Evolutionary conservation across 2,888 invertebrate genomes (phyloP), one percentile per base, ranked within the genome.

Genomic region (Drosophila neutralis): DNA sequence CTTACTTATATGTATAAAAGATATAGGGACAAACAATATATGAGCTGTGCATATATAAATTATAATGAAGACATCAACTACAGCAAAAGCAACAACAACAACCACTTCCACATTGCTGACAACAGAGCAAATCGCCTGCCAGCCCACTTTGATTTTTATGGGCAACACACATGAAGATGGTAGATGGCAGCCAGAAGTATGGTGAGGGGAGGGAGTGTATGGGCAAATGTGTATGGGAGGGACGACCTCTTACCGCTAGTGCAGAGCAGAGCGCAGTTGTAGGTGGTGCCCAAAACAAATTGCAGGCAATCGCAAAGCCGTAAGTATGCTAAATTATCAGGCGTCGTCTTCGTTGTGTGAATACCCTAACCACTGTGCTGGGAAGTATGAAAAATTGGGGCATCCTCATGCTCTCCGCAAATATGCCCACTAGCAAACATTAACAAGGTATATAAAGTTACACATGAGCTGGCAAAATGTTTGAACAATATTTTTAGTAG

Each of bases 131-230:
- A 85, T 83, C 84, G 87, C 89, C 86, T 68, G 82, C 83, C 88
- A 88, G 89, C 89, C 89, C 86, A 88, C 84, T 89, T 89, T 89
- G 89, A 88, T 88, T 86, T 86, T 88, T 81, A 83, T 88, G 79
- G 83, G 71, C 83, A 85, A 51, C 69, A 69, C 78, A 73, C 78
- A 73, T 73, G 79, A 78, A 73, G 67, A 71, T 63, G 66, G 49
- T 42, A 58, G 76, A 54, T 62, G 76, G 21, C 52, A 73, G 58
- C 60, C 54, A 18, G 49, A 15, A 31, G 36, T 65, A 52, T 51
- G 58, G 33, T 36, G 36, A 24, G 42, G 49, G 33, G 35, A 45
- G 13, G 2, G 45, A 33, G 42, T 7, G 45, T 4, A 27, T 21
- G 57, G 61, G 57, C 1, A 57, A 24, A 21, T 33, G 63, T 49